Evolutionary conservation across 2,888 invertebrate genomes (phyloP), one percentile per base, ranked within the genome.

Genomic region (Panzeria rudis): DNA sequence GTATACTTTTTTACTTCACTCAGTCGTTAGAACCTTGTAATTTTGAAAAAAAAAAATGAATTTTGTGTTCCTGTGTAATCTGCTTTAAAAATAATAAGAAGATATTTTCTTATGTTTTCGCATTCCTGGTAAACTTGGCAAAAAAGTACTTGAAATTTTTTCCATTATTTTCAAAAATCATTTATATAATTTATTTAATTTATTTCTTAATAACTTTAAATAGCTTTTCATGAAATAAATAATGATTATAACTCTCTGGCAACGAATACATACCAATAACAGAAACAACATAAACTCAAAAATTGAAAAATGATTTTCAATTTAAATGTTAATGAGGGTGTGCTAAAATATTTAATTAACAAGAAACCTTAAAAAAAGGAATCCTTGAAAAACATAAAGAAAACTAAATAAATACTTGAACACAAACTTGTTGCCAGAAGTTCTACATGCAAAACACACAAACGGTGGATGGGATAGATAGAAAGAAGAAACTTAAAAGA

Each of bases 341-440:
- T 91, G 89, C 89, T 89, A 89, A 90, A 89, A 89, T 89, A 89
- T 91, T 91, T 91, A 91, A 91, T 91, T 91, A 87, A 86, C 64
- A 75, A 72, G 68, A 68, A 50, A 8, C 54, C 20, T 61, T 23
- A 62, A 32, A 64, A 50, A 83, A 52, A 5, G 5, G 41, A 83
- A 52, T 38, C 5, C 56, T 29, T 17, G 38, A 64, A 72, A n/a
- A 50, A n/a, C 8, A 50, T 32, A 44, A 66, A 47, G 6, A 56
- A 38, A 50, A 25, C 35, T 23, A 2, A 6, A 17, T 25, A 15
- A 8, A 50, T 17, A 44, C 11, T 9, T 1, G 56, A 68, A 41
- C 20, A 6, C 35, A 35, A 69, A 47, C 41, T 64, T 68, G 62
- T 62, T 64, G 79, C 66, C 77, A 66, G 17, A 15, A 52, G n/a